Percentiles rank a stretch among this genome's conserved stretches.
Conservation (phyloP, 2,888 invertebrate species). For the Morpho achilles region DNA sequence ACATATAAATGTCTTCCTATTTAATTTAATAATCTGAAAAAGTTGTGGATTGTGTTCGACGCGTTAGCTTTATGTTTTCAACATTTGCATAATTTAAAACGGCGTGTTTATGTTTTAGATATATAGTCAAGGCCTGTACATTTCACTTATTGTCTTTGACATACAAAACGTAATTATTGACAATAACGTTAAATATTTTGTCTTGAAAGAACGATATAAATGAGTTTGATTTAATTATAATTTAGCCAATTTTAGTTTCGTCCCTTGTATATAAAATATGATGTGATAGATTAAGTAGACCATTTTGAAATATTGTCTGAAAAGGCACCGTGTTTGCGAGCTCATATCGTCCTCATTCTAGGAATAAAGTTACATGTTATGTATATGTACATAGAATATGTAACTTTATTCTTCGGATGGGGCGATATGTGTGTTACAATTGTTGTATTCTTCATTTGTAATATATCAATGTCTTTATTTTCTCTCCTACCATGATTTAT, state of each 20-base stretch:
- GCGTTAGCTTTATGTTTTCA: too few species aligned
- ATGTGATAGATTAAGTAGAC: conserved; percentile 54
- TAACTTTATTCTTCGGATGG: too few species aligned
- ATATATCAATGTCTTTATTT: conserved; percentile 10
- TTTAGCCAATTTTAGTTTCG: conserved; percentile 59
- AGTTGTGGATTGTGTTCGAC: too few species aligned
- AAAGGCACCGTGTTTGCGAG: conserved; percentile 12
- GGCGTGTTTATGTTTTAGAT: too few species aligned
- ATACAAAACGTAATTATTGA: too few species aligned
- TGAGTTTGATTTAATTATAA: conserved; percentile 48
- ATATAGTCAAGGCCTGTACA: too few species aligned
- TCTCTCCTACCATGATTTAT: conserved; percentile 7
- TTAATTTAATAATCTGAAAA: too few species aligned
- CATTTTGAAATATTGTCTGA: conserved; percentile 47
- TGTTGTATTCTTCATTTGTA: conserved; percentile 11
- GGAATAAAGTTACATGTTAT: too few species aligned
- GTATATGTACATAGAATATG: too few species aligned
- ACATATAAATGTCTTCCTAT: too few species aligned
- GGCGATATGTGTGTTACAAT: conserved; percentile 7
- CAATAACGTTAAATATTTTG: not conserved
- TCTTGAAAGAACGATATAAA: conserved; percentile 52
- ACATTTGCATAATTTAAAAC: too few species aligned
- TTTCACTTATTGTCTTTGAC: too few species aligned
- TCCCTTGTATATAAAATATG: conserved; percentile 54
- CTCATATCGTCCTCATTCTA: not conserved